A percentile compares a stretch with the other conserved stretches of the same genome.
phyloP scores from a whole-genome alignment of 2,113 vertebrate species.

The Calidris pugnax region DNA sequence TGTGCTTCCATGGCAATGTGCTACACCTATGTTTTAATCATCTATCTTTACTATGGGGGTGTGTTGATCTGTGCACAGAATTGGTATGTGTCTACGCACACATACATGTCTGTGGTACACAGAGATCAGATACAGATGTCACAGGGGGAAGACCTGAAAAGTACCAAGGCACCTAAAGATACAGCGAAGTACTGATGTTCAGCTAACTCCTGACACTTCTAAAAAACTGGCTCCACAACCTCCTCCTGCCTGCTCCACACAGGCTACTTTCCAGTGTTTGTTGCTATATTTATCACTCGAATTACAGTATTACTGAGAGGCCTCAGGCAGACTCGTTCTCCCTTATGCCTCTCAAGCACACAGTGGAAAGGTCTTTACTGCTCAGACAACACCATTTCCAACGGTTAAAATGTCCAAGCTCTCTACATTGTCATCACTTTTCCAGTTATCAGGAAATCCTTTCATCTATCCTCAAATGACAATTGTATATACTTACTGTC shows the following conservation, averaged over 20 bases:
- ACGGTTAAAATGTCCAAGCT: neutral
- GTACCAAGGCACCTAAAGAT: neutral
- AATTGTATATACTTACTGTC: neutral
- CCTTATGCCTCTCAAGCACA: neutral
- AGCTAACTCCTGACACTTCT: neutral
- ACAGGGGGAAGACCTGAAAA: neutral
- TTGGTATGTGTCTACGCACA: neutral
- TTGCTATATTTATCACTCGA: conserved; percentile 41
- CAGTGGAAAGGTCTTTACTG: conserved; percentile 10
- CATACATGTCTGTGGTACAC: fast-evolving
- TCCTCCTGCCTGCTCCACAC: neutral
- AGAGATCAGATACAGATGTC: neutral
- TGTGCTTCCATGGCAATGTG: neutral
- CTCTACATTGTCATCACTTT: neutral
- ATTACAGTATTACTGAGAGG: conserved; percentile 4
- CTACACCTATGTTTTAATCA: neutral
- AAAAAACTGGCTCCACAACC: neutral
- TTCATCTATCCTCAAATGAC: neutral
- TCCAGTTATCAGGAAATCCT: neutral
- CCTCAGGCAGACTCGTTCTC: neutral
- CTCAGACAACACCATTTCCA: neutral
- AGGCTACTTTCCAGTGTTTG: conserved; percentile 18
- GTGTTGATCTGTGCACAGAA: neutral
- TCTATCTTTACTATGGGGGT: fast-evolving
- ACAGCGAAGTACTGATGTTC: neutral